Percentiles rank a stretch among this genome's conserved stretches.
Evolutionary conservation across 2,888 invertebrate species (phyloP).

Genomic region (Schizotus pectinicornis): DNA sequence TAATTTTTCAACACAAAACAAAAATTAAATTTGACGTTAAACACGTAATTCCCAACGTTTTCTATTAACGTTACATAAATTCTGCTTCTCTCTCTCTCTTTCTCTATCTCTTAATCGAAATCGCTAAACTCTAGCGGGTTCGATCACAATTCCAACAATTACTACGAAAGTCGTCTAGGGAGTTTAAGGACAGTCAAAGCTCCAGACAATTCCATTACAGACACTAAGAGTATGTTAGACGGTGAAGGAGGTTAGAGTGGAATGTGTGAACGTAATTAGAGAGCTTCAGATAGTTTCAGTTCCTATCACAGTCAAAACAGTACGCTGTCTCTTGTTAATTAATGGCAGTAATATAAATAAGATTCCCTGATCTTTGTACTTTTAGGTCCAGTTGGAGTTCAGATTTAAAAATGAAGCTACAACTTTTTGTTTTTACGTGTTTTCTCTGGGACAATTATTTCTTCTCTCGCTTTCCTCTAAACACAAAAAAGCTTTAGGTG

Average conservation of each 20-base stretch:
- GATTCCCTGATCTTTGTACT: conserved; percentile 46
- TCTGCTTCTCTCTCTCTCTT: too few relatives aligned
- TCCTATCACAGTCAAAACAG: conserved; percentile 51
- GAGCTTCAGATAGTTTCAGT: conserved; percentile 44
- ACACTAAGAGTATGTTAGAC: conserved; percentile 8
- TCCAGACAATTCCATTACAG: conserved; percentile 10
- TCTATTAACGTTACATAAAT: too few relatives aligned
- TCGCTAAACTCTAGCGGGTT: too few relatives aligned
- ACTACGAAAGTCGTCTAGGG: conserved; percentile 3
- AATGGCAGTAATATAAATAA: conserved; percentile 34
- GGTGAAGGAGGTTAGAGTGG: conserved; percentile 29
- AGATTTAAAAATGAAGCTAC: background rate
- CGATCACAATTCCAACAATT: conserved; percentile 1
- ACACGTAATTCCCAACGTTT: too few relatives aligned
- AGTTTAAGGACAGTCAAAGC: conserved; percentile 24
- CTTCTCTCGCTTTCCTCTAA: conserved; percentile 1
- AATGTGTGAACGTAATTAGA: conserved; percentile 48
- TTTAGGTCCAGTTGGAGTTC: background rate
- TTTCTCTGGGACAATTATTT: background rate
- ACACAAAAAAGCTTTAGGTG: conserved; percentile 16
- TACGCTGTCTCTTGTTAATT: conserved; percentile 38
- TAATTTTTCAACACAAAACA: background rate
- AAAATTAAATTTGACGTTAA: background rate
- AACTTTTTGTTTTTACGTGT: background rate
- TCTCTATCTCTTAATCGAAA: too few relatives aligned